These are phyloP conservation scores for Ectropis crepuscularia DNA, from an alignment of 2,888 invertebrate genomes.

Conservation along the genomic window DNA sequence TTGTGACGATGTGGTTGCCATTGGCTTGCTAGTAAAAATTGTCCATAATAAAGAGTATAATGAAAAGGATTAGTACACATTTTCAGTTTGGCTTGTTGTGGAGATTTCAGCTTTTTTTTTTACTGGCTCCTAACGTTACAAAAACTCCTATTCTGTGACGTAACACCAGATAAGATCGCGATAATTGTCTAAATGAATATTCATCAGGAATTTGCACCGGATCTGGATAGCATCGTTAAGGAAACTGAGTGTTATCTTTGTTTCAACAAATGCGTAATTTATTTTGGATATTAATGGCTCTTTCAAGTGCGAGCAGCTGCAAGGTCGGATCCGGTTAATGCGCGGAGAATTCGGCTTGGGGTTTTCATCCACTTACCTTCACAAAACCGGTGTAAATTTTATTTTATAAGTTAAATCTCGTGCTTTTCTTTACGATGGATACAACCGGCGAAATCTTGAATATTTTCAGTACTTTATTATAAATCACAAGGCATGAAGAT, in stretches of 20 bases:
- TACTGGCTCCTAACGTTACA: too few relatives aligned
- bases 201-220: constrained; percentile 40
- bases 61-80: too few relatives aligned
- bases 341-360: neutral
- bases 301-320: constrained; percentile 14
- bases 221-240: constrained; percentile 41
- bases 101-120: too few relatives aligned
- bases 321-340: constrained; percentile 15
- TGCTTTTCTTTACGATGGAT: neutral
- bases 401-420: too few relatives aligned
- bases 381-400: too few relatives aligned
- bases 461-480: too few relatives aligned
- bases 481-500: too few relatives aligned
- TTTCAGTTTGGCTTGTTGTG: too few relatives aligned
- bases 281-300: constrained; percentile 31
- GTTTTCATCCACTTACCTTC: neutral
- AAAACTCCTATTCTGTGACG: constrained; percentile 25
- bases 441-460: too few relatives aligned
- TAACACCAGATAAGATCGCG: constrained; percentile 26
- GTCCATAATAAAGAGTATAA: too few relatives aligned
- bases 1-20: too few relatives aligned
- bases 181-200: constrained; percentile 47
- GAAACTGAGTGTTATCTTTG: constrained; percentile 46
- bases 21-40: too few relatives aligned
- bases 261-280: constrained; percentile 30